These are phyloP conservation scores for Drosophila tanythrix DNA, from an alignment of 2,888 invertebrate species.

Conservation along the genomic window DNA sequence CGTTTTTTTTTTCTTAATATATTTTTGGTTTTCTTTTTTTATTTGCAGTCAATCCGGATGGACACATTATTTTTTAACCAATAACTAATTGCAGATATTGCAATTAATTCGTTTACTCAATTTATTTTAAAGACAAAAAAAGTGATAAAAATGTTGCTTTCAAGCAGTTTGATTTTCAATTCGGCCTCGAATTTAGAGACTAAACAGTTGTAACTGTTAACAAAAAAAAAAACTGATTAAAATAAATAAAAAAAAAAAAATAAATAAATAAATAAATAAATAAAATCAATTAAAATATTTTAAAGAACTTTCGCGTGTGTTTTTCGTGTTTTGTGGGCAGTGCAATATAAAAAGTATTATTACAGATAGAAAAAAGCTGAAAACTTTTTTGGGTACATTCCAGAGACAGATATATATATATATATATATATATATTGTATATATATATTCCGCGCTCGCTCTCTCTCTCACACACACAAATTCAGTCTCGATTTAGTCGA, in stretches of 20 bases:
- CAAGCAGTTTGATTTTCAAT: slow-evolving; percentile 73
- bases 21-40: slow-evolving; percentile 29
- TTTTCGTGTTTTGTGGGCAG: slow-evolving; percentile 28
- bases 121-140: background rate
- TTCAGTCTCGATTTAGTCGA: slow-evolving; percentile 36
- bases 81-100: slow-evolving; percentile 37
- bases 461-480: background rate
- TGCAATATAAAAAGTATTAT: slow-evolving; percentile 44
- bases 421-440: background rate
- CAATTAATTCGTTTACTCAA: background rate
- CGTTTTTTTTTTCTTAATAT: slow-evolving; percentile 23
- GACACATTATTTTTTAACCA: slow-evolving; percentile 5
- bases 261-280: slow-evolving; percentile 6
- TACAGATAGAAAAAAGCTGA: slow-evolving; percentile 6
- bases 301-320: slow-evolving; percentile 18
- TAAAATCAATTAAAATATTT: slow-evolving; percentile 6
- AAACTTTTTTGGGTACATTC: slow-evolving; percentile 20
- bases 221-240: slow-evolving; percentile 3
- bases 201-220: slow-evolving; percentile 77
- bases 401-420: slow-evolving; percentile 1
- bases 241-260: background rate
- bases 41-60: slow-evolving; percentile 53
- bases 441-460: background rate
- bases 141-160: slow-evolving; percentile 78
- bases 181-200: slow-evolving; percentile 75